Evolutionary conservation across 2,797 vertebrate genomes (phyloP).

Genomic region (Anas bernieri): DNA sequence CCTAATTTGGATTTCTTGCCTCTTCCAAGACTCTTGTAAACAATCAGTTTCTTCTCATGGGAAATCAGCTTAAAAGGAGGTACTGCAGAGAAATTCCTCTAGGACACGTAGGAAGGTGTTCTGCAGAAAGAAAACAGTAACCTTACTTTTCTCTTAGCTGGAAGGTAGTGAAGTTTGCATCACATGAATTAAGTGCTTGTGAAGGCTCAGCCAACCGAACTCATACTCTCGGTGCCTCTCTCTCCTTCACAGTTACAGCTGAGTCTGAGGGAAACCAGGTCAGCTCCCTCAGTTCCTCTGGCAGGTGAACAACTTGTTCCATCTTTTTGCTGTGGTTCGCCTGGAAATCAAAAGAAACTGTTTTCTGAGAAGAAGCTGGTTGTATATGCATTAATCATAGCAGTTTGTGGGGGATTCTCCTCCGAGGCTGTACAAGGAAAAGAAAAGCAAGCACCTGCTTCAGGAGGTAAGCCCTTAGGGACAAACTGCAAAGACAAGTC

Average conservation of each 20-base stretch:
- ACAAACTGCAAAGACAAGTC: neutral
- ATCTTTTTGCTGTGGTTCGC: neutral
- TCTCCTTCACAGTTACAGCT: neutral
- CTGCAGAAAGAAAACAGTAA: neutral
- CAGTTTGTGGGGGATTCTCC: neutral
- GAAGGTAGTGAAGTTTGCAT: neutral
- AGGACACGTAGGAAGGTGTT: neutral
- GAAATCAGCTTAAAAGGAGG: neutral
- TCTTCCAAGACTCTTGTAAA: conserved; percentile 4
- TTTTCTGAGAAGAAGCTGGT: neutral
- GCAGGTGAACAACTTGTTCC: conserved; percentile 28
- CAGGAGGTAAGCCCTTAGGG: neutral
- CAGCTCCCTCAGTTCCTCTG: conserved; percentile 24
- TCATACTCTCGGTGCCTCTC: neutral
- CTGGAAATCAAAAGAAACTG: conserved; percentile 4
- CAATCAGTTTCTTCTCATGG: neutral
- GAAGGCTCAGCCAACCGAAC: neutral
- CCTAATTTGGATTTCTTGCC: neutral
- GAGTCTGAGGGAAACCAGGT: conserved; percentile 21
- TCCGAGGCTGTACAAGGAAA: neutral
- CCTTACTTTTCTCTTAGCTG: conserved; percentile 2
- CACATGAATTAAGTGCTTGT: conserved; percentile 2
- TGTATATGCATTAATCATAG: neutral
- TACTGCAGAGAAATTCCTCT: neutral
- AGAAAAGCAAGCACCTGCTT: neutral